A percentile compares a stretch with the other conserved stretches of the same genome.
These are phyloP conservation scores for Pandion haliaetus DNA, from an alignment of 2,113 vertebrate species.

Conservation along the genomic window DNA sequence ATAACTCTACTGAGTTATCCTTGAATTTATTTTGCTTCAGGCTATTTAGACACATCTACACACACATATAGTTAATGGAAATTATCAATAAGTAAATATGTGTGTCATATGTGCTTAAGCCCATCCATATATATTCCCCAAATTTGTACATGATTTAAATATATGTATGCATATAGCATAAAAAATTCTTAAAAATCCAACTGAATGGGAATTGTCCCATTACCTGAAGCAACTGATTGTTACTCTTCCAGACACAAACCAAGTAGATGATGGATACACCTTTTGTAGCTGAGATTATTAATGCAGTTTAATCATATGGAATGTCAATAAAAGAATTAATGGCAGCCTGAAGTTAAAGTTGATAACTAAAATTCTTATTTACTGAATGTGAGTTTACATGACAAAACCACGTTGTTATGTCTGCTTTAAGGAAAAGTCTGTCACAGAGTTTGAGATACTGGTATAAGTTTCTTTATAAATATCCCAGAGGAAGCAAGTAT, in stretches of 20 bases:
- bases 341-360: not conserved
- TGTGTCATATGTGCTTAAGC: not conserved
- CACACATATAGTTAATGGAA: not conserved
- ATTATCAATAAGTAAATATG: not conserved
- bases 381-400: not conserved
- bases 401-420: not conserved
- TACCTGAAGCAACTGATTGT: not conserved
- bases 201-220: not conserved
- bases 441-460: not conserved
- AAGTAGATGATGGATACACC: not conserved
- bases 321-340: not conserved
- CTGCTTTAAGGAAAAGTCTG: not conserved
- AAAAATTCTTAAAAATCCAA: not conserved
- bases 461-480: not conserved
- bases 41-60: not conserved
- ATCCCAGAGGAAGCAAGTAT: not conserved
- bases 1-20: not conserved
- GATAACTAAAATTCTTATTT: not conserved
- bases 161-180: not conserved
- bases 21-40: not conserved
- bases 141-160: not conserved
- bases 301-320: not conserved
- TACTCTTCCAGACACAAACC: not conserved
- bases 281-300: not conserved
- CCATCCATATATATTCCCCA: fast-evolving